These are phyloP conservation scores for Ammospiza caudacuta DNA, from an alignment of 2,113 vertebrate species.

Conservation along the genomic window DNA sequence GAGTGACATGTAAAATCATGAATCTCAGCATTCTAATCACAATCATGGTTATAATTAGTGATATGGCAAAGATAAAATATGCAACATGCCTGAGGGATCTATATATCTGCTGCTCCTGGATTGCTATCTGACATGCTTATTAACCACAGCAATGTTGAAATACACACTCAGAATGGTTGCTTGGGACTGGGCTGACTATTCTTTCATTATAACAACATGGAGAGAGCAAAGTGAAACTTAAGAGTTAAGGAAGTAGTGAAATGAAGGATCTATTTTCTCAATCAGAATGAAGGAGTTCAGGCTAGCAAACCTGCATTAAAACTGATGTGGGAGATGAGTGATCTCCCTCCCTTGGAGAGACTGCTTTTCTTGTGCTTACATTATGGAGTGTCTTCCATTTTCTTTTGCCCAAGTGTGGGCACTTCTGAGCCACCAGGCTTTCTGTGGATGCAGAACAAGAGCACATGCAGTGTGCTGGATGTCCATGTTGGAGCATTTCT, in stretches of 20 bases:
- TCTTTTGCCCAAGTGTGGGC: background rate
- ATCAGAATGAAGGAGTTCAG: background rate
- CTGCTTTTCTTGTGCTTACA: background rate
- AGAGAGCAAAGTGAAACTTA: background rate
- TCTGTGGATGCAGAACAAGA: background rate
- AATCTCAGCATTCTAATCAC: background rate
- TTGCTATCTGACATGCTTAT: conserved; percentile 30
- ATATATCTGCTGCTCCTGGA: background rate
- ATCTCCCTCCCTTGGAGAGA: background rate
- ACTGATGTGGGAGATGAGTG: background rate
- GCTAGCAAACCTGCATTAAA: background rate
- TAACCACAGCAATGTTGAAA: background rate
- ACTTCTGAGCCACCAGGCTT: background rate
- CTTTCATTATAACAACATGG: background rate
- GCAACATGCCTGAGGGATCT: background rate
- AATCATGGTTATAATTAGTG: background rate
- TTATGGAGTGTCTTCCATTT: background rate
- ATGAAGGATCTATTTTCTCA: background rate
- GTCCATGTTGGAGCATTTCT: background rate
- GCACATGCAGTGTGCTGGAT: background rate
- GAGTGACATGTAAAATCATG: background rate
- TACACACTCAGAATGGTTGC: background rate
- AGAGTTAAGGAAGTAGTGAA: background rate
- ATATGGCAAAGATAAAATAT: background rate
- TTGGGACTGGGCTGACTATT: background rate